Conservation (phyloP, 1,140 invertebrate species). For the Sesamia nonagrioides region DNA sequence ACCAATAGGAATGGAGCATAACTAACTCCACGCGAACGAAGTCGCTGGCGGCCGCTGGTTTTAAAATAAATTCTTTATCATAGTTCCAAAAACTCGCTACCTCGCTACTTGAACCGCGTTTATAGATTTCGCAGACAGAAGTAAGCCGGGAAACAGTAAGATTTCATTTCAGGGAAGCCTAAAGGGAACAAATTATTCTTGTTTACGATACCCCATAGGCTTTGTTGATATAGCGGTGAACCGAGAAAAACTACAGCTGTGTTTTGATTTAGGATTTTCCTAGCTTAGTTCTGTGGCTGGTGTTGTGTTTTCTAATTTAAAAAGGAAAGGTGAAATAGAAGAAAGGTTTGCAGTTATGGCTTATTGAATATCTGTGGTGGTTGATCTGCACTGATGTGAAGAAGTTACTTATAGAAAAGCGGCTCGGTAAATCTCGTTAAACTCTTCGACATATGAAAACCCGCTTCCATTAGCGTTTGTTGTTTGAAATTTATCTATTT, state of each 20-base stretch:
- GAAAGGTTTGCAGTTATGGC: no score
- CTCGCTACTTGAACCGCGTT: not conserved
- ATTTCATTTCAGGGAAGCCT: slow-evolving; percentile 22
- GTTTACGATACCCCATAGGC: slow-evolving; percentile 19
- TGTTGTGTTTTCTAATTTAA: not conserved
- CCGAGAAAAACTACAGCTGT: slow-evolving; percentile 3
- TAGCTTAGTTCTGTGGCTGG: not conserved
- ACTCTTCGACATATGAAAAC: no score
- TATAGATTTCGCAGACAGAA: slow-evolving; percentile 26
- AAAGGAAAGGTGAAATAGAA: not conserved
- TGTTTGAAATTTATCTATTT: no score
- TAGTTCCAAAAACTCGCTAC: not conserved
- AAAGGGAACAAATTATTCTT: slow-evolving; percentile 12
- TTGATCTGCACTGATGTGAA: no score
- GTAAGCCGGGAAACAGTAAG: slow-evolving; percentile 26
- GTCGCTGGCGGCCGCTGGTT: no score
- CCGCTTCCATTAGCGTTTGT: no score
- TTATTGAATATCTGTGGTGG: no score
- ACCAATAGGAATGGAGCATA: no score
- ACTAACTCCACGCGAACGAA: no score
- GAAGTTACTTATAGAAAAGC: no score
- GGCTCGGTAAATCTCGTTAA: no score
- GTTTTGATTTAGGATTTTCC: slow-evolving; percentile 22
- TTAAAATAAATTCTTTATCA: no score
- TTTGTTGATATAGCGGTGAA: slow-evolving; percentile 10